Evolutionary conservation across 1,140 invertebrate species (phyloP), one percentile per base, ranked within the genome.

Genomic region (Diprion similis): DNA sequence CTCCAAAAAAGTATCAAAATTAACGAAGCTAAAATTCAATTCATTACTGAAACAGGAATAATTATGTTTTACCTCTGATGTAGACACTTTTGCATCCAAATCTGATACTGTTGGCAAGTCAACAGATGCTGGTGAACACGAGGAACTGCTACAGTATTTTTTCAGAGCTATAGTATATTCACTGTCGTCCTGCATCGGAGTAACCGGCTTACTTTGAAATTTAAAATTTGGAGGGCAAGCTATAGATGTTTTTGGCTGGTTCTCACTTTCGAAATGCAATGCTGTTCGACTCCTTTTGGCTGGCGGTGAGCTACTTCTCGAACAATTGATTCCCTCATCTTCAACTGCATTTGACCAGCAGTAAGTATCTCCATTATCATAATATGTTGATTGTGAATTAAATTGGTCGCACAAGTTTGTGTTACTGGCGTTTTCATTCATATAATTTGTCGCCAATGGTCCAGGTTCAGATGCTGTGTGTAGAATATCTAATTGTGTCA

Each of bases 211-310:
- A 10, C 47, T n/a, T 10, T 45, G 37, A 47, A 51, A 68, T 8
- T 47, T 24, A 19, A 19, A 46, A 6, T n/a, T 66, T 17, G 47
- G 70, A 19, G 48, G n/a, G 51, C 48, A n/a, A 6, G 66, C 3
- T 17, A 71, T 19, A 46, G 18, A 46, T 18, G 64, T 10, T 46
- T 51, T 37, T 17, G 51, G 10, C 67, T 70, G 1, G 70, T 7
- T n/a, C n/a, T 70, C 71, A 37, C n/a, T 59, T 17, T 77, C 71
- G 64, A 72, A 75, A 65, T 51, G 74, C 71, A 74, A 48, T 19
- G 75, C 65, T 13, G 76, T 72, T 8, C 68, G 73, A 37, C 73
- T 69, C 68, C 46, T 68, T 71, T 74, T 76, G 9, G 68, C 51
- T n/a, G 73, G 73, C 51, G 76, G 73, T 3, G 75, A 71, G 37